A percentile compares a stretch with the other conserved stretches of the same genome.
phyloP scores from a whole-genome alignment of 1,140 invertebrate genomes.

The Bombus haemorrhoidalis region DNA sequence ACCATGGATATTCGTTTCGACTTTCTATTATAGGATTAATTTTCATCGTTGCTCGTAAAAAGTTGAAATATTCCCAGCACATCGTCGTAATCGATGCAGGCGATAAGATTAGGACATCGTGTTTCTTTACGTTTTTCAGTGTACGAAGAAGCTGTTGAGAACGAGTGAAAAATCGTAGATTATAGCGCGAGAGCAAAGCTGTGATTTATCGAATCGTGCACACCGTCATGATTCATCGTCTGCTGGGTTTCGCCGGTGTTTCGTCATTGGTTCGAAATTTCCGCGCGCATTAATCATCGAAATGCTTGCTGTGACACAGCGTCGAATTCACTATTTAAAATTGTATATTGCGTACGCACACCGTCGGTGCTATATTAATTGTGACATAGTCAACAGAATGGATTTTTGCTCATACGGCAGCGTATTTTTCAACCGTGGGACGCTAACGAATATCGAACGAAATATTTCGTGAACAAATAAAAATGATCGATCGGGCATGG shows the following conservation, averaged over 20 bases:
- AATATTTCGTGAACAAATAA: not conserved
- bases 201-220: conserved; percentile 29
- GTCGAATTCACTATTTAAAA: not conserved
- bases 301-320: not conserved
- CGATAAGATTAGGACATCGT: not conserved
- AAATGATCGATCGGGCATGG: no score
- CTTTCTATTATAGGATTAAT: not conserved
- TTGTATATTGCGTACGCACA: not conserved
- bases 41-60: not conserved
- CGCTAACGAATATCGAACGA: not conserved
- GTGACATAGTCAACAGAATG: not conserved
- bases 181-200: conserved; percentile 5
- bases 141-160: conserved; percentile 26
- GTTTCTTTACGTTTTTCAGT: conserved; percentile 32
- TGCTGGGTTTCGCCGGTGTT: not conserved
- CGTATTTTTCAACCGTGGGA: not conserved
- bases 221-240: conserved; percentile 35
- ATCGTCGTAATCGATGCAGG: not conserved
- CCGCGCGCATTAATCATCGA: conserved; percentile 22
- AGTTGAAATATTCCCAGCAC: not conserved
- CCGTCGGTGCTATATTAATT: not conserved
- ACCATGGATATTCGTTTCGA: no score
- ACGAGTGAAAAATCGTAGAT: conserved; percentile 39
- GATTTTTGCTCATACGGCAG: not conserved
- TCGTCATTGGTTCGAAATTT: conserved; percentile 33